Conservation (phyloP, 2,888 invertebrate species). For the Leptinotarsa rubiginosa region DNA sequence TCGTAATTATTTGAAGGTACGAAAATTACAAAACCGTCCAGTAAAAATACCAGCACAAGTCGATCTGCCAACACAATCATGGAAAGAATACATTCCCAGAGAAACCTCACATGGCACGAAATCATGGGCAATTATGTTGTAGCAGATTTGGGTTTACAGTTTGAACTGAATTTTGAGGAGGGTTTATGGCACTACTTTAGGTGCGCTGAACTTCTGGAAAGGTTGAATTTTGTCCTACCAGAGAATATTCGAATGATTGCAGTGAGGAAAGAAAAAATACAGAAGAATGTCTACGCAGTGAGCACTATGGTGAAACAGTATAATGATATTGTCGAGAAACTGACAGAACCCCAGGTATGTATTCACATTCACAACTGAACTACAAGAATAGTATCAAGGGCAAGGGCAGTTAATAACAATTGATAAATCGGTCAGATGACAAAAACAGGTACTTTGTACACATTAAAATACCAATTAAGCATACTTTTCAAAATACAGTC, state of each 20-base stretch:
- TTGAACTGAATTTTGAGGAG: constrained; percentile 75
- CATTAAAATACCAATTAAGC: too few species aligned
- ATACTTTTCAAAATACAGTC: too few species aligned
- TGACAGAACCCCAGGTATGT: constrained; percentile 78
- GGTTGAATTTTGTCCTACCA: constrained; percentile 73
- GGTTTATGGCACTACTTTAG: constrained; percentile 76
- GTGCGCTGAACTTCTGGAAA: constrained; percentile 82
- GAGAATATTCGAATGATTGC: constrained; percentile 69
- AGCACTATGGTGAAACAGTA: constrained; percentile 73
- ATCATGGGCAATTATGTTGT: constrained; percentile 76
- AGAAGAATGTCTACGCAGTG: constrained; percentile 75
- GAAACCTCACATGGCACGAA: constrained; percentile 75
- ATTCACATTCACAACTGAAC: neutral
- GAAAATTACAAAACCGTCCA: constrained; percentile 27
- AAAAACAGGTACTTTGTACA: too few species aligned
- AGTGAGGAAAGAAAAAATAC: constrained; percentile 74
- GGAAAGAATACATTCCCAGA: constrained; percentile 57
- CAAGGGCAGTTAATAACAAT: neutral
- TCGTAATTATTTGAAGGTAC: constrained; percentile 2
- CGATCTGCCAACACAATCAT: constrained; percentile 49
- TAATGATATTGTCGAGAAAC: constrained; percentile 73
- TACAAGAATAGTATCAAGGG: too few species aligned
- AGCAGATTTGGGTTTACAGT: constrained; percentile 76
- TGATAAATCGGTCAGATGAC: too few species aligned
- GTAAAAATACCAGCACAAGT: constrained; percentile 27